A percentile compares a stretch with the other conserved stretches of the same genome.
phyloP scores from a whole-genome alignment of 2,113 vertebrate species.

The Phalacrocorax carbo region DNA sequence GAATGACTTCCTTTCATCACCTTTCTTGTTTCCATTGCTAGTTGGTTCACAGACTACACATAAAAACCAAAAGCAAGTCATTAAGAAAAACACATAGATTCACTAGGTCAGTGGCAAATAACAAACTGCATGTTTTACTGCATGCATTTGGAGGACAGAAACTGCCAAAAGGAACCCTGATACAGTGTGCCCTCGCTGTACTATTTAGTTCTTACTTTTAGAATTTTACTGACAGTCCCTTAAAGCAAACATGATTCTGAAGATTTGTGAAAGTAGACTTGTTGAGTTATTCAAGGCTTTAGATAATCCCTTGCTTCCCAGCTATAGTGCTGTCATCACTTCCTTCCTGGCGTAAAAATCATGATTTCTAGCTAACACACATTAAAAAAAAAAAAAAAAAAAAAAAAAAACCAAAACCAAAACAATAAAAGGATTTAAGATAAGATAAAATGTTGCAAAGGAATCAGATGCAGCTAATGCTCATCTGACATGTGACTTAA shows the following conservation, averaged over 20 bases:
- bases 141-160: not conserved
- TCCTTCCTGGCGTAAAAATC: not conserved
- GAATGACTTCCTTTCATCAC: conserved; percentile 96
- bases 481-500: not conserved
- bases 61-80: not conserved
- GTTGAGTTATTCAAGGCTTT: not conserved
- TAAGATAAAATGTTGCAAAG: not conserved
- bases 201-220: not conserved
- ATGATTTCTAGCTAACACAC: not conserved
- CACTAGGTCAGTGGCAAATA: not conserved
- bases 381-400: not conserved
- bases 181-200: not conserved
- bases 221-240: not conserved
- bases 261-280: not conserved
- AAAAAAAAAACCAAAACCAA: not conserved
- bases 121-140: not conserved
- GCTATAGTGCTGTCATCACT: not conserved
- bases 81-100: not conserved
- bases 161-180: not conserved
- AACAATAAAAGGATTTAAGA: not conserved
- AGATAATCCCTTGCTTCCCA: not conserved
- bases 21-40: conserved; percentile 94
- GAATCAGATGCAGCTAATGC: not conserved
- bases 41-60: conserved; percentile 88
- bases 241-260: not conserved